Evolutionary conservation across 2,797 vertebrate genomes (phyloP), one percentile per base, ranked within the genome.

Genomic region (Sebastes reedi): DNA sequence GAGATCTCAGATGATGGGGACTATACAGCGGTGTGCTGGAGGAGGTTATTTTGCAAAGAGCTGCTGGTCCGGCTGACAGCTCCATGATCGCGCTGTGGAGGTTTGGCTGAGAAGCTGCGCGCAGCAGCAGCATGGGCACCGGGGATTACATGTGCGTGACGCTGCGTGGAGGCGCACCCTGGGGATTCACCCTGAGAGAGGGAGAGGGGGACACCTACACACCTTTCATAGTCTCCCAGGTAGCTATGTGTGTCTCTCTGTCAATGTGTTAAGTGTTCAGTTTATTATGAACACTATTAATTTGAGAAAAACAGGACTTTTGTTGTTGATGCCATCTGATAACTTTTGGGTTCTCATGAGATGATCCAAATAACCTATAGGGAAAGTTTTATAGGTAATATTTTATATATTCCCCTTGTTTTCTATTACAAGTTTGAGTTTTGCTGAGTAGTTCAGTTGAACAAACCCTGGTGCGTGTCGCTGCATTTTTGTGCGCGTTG

Each of bases 71-170:
- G 80, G 75, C 77, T 89, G 88, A 91, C 87, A 90, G 85, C 80
- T 88, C 34, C 29, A 87, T 91, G 91, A 69, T 29, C 36, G 67
- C 77, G 13, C 76, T 54, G 82, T 54, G 89, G 84, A 80, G 73
- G 84, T 58, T 79, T 72, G 83, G 81, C 77, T 86, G 91, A 87
- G 66, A 72, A 92, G 87, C 77, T 77, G 89, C 12, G 82, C 75
- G 2, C 34, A 36, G 34, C 34, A 36, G 78, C 88, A 93, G 89
- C 89, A 99, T 99, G 98, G 97, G 97, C 89, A 97, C 96, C 0
- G 97, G 97, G 94, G 97, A 99, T 93, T 98, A 97, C 91, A 94
- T 98, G 91, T 97, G 97, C 92, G 89, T 99, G 55, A 97, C 97
- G 65, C 96, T 99, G 96, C 96, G 93, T 3, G 98, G 97, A 79